Conservation (phyloP, 2,888 invertebrate species). For the Agrotis clavis region DNA sequence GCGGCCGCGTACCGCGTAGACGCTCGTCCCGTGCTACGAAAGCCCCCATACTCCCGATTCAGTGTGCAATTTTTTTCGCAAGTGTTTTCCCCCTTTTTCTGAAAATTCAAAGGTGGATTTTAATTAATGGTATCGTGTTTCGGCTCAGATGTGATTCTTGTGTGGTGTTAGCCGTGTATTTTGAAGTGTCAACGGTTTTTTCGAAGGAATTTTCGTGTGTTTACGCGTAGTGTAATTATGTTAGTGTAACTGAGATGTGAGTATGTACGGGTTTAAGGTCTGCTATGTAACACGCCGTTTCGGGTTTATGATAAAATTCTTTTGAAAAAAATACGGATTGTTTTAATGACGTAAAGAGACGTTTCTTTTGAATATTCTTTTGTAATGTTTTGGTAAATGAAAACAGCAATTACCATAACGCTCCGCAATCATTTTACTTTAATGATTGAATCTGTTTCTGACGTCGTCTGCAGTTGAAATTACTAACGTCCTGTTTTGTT, state of each 20-base stretch:
- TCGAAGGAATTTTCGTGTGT: conserved; percentile 63
- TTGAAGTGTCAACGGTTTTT: conserved; percentile 66
- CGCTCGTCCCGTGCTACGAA: conserved; percentile 77
- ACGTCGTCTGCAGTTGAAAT: conserved; percentile 41
- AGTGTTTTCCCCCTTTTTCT: conserved; percentile 65
- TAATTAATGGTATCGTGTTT: conserved; percentile 81
- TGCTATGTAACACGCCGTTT: conserved; percentile 49
- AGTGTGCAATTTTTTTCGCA: conserved; percentile 59
- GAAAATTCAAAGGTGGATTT: conserved; percentile 75
- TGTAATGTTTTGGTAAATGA: conserved; percentile 1
- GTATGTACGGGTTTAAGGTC: conserved; percentile 53
- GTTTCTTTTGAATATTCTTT: conserved; percentile 2
- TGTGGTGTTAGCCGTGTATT: conserved; percentile 64
- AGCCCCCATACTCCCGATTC: conserved; percentile 42
- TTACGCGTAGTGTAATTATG: conserved; percentile 65
- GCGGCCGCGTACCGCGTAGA: conserved; percentile 83
- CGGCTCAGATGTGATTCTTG: conserved; percentile 70
- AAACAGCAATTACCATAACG: not conserved
- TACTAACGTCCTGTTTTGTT: not conserved
- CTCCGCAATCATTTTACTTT: not conserved
- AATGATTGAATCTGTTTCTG: conserved; percentile 23
- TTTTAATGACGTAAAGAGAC: conserved; percentile 32
- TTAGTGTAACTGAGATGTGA: conserved; percentile 64
- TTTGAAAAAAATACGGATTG: conserved; percentile 28
- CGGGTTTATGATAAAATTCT: conserved; percentile 48